Conservation (phyloP, 2,797 vertebrate species). For the Amazonetta brasiliensis region DNA sequence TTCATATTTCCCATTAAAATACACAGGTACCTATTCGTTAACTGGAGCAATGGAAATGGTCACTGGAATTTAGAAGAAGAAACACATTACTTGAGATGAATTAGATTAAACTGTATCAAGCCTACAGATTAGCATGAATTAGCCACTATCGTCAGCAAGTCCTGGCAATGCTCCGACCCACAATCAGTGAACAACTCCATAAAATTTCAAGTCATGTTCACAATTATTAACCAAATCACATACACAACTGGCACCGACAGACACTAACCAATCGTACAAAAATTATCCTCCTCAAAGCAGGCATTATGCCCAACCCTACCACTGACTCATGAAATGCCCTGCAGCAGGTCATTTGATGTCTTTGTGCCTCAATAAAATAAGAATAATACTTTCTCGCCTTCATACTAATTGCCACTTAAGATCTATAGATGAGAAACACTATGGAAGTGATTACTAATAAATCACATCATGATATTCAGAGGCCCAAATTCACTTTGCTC, state of each 20-base stretch:
- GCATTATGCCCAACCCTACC: not conserved
- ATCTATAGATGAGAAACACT: slow-evolving; percentile 30
- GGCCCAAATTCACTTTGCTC: slow-evolving; percentile 12
- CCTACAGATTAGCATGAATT: slow-evolving; percentile 27
- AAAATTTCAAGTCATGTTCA: slow-evolving; percentile 38
- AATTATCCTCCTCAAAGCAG: slow-evolving; percentile 8
- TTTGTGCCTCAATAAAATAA: slow-evolving; percentile 28
- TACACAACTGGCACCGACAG: not conserved
- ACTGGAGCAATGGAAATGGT: not conserved
- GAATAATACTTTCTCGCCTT: slow-evolving; percentile 18
- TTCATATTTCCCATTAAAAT: not conserved
- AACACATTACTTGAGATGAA: not conserved
- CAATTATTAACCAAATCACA: slow-evolving; percentile 54
- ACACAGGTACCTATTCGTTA: not conserved
- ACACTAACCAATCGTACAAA: slow-evolving; percentile 8
- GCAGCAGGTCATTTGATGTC: slow-evolving; percentile 32
- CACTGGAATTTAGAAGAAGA: not conserved
- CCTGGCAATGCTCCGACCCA: not conserved
- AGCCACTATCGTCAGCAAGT: not conserved
- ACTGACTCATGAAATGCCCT: slow-evolving; percentile 44
- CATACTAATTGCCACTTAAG: slow-evolving; percentile 58
- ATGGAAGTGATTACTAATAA: slow-evolving; percentile 43
- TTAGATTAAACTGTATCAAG: not conserved
- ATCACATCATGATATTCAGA: not conserved
- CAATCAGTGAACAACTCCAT: not conserved